A percentile compares a stretch with the other conserved stretches of the same genome.
Conservation (phyloP, 2,113 vertebrate species). For the Polypterus senegalus region DNA sequence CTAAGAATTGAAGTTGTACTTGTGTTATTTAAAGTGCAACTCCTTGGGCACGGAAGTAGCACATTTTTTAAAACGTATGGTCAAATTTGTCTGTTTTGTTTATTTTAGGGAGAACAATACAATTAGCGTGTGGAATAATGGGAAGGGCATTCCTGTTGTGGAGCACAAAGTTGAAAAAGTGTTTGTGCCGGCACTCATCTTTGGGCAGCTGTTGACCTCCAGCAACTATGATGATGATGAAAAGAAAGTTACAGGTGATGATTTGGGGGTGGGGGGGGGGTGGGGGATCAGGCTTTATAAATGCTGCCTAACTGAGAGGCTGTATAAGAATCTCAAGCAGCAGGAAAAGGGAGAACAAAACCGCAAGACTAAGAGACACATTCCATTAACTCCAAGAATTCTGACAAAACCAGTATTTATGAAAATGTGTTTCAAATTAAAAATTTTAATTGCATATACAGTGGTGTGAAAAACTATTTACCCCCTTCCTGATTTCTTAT, state of each 20-base stretch:
- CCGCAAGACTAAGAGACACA: too few species aligned
- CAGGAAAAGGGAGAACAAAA: too few species aligned
- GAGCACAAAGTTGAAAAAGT: slow-evolving; percentile 95
- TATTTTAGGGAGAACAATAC: slow-evolving; percentile 77
- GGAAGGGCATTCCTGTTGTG: slow-evolving; percentile 92
- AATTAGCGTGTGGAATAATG: slow-evolving; percentile 93
- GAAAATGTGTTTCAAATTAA: too few species aligned
- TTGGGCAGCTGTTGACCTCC: slow-evolving; percentile 91
- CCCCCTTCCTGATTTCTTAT: too few species aligned
- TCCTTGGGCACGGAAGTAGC: background rate
- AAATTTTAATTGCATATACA: too few species aligned
- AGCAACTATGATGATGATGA: slow-evolving; percentile 92
- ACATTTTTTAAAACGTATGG: background rate
- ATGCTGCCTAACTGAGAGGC: too few species aligned
- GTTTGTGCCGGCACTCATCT: slow-evolving; percentile 95
- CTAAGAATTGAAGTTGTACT: background rate
- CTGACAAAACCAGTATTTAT: too few species aligned
- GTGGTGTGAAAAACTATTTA: too few species aligned
- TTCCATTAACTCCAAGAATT: too few species aligned
- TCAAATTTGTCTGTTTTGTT: background rate
- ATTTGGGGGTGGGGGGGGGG: slow-evolving; percentile 10
- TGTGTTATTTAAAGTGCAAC: background rate
- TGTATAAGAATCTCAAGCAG: too few species aligned
- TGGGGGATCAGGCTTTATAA: background rate
- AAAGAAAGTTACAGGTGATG: slow-evolving; percentile 91